Evolutionary conservation across 2,113 vertebrate genomes (phyloP).

Genomic region (Scomber scombrus): DNA sequence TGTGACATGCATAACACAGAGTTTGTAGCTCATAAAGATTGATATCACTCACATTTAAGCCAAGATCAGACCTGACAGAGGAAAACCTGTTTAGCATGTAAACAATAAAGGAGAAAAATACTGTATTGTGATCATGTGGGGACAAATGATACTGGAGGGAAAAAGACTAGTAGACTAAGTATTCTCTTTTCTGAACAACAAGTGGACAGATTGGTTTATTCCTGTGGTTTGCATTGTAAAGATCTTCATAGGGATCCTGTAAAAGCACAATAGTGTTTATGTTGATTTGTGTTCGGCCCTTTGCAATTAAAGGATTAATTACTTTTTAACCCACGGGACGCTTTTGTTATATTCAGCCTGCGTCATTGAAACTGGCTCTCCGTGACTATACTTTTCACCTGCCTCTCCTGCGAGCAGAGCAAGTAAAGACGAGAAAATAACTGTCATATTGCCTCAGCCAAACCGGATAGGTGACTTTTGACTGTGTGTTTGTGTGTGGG

Average conservation of each 20-base stretch:
- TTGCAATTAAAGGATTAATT: constrained; percentile 22
- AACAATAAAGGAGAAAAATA: not conserved
- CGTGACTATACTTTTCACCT: constrained; percentile 55
- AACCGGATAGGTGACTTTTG: constrained; percentile 74
- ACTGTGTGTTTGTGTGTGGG: not conserved
- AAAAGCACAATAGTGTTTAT: not conserved
- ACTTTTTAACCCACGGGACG: constrained; percentile 22
- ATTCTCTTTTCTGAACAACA: no score
- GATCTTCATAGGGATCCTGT: not conserved
- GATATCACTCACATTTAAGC: no score
- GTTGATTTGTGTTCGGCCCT: not conserved
- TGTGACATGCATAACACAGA: not conserved
- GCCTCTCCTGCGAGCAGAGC: constrained; percentile 62
- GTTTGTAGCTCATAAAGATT: not conserved
- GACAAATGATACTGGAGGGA: no score
- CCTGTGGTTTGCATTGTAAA: not conserved
- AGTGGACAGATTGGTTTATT: not conserved
- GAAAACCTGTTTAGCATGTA: not conserved
- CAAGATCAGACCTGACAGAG: not conserved
- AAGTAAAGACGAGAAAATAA: constrained; percentile 78
- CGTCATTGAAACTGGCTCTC: constrained; percentile 22
- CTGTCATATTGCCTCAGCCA: constrained; percentile 67
- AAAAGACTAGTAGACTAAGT: not conserved
- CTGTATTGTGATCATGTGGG: not conserved
- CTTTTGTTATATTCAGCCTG: not conserved